Evolutionary conservation across 2,797 vertebrate genomes (phyloP), one percentile per base, ranked within the genome.

Genomic region (Bryconaethiops microstoma): DNA sequence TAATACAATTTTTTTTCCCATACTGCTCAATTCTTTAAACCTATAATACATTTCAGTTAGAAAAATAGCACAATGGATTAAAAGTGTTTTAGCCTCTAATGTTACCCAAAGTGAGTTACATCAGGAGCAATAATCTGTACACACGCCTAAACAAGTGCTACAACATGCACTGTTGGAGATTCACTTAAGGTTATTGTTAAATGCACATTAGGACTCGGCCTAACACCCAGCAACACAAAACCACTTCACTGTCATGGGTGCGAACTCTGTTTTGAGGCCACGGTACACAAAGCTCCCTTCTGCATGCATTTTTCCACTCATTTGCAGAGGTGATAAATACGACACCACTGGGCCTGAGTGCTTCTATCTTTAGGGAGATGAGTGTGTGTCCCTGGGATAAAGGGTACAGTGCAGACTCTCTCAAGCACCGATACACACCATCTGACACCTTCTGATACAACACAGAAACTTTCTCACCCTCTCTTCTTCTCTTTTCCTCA

Each of bases 341-440:
- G 84, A 84, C 89, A 92, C 87, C 92, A 90, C 94, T 91, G 88
- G 88, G 87, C 87, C 92, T 88, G 86, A 86, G 90, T 84, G 92
- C 91, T 79, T 89, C 87, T 92, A 91, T 91, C 92, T 94, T 92
- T 80, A 83, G 90, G 91, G 89, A 92, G 91, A 93, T 92, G 91
- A 92, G 90, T 92, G 88, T 64, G 0, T 78, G 89, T 88, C 93
- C 92, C 87, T 93, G 93, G 93, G 92, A 94, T 92, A 77, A 65
- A 69, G 90, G 71, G 93, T 92, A 92, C 92, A 92, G 91, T 93
- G 92, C 94, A 93, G 93, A 91, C 91, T 80, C 57, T 89, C 91
- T 92, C 90, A 88, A 81, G 92, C 92, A 89, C 85, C 88, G 92
- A 93, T 94, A 94, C 95, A 96, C 93, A 90, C 90, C 84, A 85